Evolutionary conservation across 2,888 invertebrate species (phyloP).

Genomic region (Osedax fenrisi): DNA sequence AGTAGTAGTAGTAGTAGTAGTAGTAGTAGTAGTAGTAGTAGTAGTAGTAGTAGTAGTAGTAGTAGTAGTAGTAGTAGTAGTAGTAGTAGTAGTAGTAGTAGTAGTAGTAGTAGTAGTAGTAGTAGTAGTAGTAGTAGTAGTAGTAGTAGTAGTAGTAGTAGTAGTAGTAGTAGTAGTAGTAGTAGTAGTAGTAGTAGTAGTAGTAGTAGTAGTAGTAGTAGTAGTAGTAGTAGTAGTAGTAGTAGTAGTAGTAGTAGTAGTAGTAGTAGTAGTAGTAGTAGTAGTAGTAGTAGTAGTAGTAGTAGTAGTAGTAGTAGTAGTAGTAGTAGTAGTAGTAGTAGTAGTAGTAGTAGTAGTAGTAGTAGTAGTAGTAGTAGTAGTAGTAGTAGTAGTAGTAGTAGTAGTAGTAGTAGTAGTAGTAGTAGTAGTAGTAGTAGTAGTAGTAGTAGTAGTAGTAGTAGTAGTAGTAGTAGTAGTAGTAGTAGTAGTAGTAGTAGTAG

Average conservation of each 20-base stretch:
- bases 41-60: neutral
- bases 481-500: conserved; percentile 14
- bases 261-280: conserved; percentile 19
- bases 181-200: neutral
- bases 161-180: conserved; percentile 7
- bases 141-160: conserved; percentile 13
- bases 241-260: neutral
- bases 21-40: neutral
- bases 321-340: conserved; percentile 18
- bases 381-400: conserved; percentile 2
- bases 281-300: conserved; percentile 13
- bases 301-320: conserved; percentile 14
- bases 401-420: conserved; percentile 9
- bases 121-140: conserved; percentile 19
- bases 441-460: conserved; percentile 20
- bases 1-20: neutral
- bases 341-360: conserved; percentile 12
- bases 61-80: conserved; percentile 5
- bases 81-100: conserved; percentile 4
- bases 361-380: conserved; percentile 3
- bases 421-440: conserved; percentile 13
- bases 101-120: conserved; percentile 15
- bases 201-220: conserved; percentile 11
- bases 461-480: neutral
- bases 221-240: conserved; percentile 6